Conservation (phyloP, 2,797 vertebrate species). For the Rhinogobio ventralis region DNA sequence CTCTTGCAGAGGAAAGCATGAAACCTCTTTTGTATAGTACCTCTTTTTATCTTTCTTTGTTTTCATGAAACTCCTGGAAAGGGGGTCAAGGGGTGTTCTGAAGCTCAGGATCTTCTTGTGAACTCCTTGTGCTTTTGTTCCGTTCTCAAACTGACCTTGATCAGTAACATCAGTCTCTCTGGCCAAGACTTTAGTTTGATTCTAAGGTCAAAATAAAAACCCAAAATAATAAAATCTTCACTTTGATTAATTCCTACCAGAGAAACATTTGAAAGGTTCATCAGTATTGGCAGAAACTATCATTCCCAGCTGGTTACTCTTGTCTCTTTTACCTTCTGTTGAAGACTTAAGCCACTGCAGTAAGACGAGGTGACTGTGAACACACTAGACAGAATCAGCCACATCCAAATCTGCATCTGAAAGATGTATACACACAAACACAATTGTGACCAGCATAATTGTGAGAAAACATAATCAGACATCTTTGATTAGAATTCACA, state of each 20-base stretch:
- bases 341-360: conserved; percentile 36
- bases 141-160: conserved; percentile 35
- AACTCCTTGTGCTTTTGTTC: conserved; percentile 26
- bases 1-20: neutral
- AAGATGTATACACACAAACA: neutral
- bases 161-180: conserved; percentile 15
- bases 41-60: conserved; percentile 39
- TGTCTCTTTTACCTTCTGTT: conserved; percentile 44
- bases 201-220: conserved; percentile 25
- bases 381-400: conserved; percentile 48
- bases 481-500: conserved; percentile 37
- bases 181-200: conserved; percentile 14
- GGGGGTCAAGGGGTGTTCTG: conserved; percentile 46
- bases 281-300: neutral
- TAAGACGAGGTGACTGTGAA: conserved; percentile 29
- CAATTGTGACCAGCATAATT: neutral
- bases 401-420: conserved; percentile 55
- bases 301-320: neutral
- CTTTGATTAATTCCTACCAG: neutral
- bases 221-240: neutral
- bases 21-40: conserved; percentile 21
- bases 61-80: conserved; percentile 45
- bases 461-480: neutral
- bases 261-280: neutral
- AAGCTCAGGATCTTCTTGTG: conserved; percentile 28